A percentile compares a stretch with the other conserved stretches of the same genome.
Evolutionary conservation across 1,140 invertebrate genomes (phyloP).

Genomic region (Neodiprion lecontei): DNA sequence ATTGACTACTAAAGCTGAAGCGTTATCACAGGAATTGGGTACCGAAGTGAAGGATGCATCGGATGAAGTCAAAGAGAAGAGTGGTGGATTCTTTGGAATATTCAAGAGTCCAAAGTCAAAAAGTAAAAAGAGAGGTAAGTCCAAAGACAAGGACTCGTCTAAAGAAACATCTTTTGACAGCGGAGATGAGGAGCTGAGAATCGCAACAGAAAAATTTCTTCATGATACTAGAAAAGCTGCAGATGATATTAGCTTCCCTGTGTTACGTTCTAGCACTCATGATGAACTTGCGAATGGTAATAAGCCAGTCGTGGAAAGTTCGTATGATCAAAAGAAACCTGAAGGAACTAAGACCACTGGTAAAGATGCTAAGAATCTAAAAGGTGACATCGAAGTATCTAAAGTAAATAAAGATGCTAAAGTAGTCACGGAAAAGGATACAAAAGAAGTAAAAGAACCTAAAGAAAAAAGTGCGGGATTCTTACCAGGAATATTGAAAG

Average conservation of each 20-base stretch:
- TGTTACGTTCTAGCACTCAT: too few species aligned
- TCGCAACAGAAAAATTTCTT: constrained; percentile 39
- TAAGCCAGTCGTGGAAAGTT: background rate
- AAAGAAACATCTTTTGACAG: constrained; percentile 52
- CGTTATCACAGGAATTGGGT: background rate
- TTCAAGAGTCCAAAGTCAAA: constrained; percentile 53
- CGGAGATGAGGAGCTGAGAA: constrained; percentile 48
- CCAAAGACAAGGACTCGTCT: constrained; percentile 43
- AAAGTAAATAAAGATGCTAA: constrained; percentile 16
- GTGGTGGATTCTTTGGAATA: constrained; percentile 48
- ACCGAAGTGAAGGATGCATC: background rate
- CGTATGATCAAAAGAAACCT: background rate
- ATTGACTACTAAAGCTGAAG: background rate
- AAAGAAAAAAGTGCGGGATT: constrained; percentile 38
- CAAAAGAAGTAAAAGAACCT: constrained; percentile 9
- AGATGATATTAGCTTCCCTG: background rate
- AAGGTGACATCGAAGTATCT: constrained; percentile 17
- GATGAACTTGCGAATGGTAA: background rate
- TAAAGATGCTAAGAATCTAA: constrained; percentile 17
- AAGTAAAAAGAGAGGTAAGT: constrained; percentile 43
- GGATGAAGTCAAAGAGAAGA: constrained; percentile 36
- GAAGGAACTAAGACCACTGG: background rate
- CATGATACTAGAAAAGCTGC: constrained; percentile 41
- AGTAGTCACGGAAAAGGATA: background rate
- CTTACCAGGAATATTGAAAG: constrained; percentile 38